Base-by-base conservation (phyloP, 2,113 vertebrate species). In the Catharus fuscescens region DNA sequence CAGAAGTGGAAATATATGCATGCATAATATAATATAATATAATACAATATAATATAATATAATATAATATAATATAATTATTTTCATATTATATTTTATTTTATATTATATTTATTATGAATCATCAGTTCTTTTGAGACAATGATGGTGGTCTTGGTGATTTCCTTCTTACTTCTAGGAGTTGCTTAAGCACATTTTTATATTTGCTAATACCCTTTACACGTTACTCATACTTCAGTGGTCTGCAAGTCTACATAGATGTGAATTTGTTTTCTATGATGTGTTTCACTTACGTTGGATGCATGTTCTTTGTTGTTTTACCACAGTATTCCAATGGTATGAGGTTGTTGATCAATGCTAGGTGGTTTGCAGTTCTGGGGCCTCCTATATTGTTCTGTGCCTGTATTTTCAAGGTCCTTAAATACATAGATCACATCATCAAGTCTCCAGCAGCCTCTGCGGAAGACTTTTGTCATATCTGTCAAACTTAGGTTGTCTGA, bases 41-140 rank as follows among this genome's bases (percentile, higher is more conserved):
- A n/a, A n/a, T n/a, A n/a, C n/a, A n/a, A n/a, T n/a, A n/a, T n/a
- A n/a, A n/a, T n/a, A n/a, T n/a, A n/a, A 34, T 34, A 34, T 34
- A 34, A 34, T 34, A 34, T 34, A 34, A 34, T 34, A 34, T 34
- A 34, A 34, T 34, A 34, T 34, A 34, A 34, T 34, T 34, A 34
- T 34, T 34, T 34, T 34, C 34, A 34, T 34, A 38, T 38, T 48
- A 48, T 48, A 24, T 48, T 50, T 6, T 23, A 23, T 24, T 34
- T 34, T 48, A 48, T 47, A 21, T 48, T 50, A 50, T 24, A 31
- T 38, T 61, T 1, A 0, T 5, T 5, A 6, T 1, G 3, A n/a
- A 47, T 42, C 19, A 10, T 76, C 47, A 38, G 3, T 4, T 89
- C 61, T 19, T 19, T 47, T 59, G 38, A 62, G 18, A 47, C 15